These are phyloP conservation scores for Chaetodon trifascialis DNA, from an alignment of 2,113 vertebrate genomes.

Conservation along the genomic window DNA sequence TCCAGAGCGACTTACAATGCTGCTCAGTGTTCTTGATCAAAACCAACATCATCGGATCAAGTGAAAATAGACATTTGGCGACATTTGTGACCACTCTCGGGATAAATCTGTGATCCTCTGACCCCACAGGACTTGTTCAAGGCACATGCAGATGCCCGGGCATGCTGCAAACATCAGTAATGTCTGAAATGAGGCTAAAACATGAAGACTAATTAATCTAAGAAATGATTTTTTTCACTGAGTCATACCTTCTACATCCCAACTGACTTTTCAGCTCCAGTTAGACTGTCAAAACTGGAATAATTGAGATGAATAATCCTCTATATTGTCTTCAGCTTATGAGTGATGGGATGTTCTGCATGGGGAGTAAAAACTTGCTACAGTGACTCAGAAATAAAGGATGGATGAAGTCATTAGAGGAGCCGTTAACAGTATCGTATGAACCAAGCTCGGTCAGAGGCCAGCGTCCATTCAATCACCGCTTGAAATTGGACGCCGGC, in stretches of 20 bases:
- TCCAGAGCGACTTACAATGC: constrained; percentile 15
- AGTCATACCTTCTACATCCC: constrained; percentile 24
- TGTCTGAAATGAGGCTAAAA: too few species aligned
- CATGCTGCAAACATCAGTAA: constrained; percentile 13
- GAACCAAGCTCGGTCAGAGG: constrained; percentile 56
- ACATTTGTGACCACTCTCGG: constrained; percentile 30
- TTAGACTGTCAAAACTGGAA: constrained; percentile 59
- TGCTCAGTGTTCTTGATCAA: constrained; percentile 18
- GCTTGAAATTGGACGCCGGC: constrained; percentile 69
- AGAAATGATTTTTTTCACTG: background rate
- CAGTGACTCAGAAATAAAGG: constrained; percentile 50
- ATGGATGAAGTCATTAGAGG: constrained; percentile 65
- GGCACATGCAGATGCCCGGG: background rate
- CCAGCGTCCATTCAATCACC: constrained; percentile 61
- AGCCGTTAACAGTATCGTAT: constrained; percentile 61
- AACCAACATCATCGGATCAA: constrained; percentile 25
- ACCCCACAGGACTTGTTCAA: constrained; percentile 9
- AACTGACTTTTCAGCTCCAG: constrained; percentile 50
- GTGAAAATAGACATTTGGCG: constrained; percentile 11
- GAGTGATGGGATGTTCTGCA: constrained; percentile 61
- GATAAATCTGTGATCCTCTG: constrained; percentile 15
- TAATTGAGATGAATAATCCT: constrained; percentile 59
- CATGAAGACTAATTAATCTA: background rate
- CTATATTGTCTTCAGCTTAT: constrained; percentile 36
- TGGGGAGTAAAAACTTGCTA: constrained; percentile 24